phyloP scores from a whole-genome alignment of 2,797 vertebrate genomes.

The Cryptoblepharus egeriae region DNA sequence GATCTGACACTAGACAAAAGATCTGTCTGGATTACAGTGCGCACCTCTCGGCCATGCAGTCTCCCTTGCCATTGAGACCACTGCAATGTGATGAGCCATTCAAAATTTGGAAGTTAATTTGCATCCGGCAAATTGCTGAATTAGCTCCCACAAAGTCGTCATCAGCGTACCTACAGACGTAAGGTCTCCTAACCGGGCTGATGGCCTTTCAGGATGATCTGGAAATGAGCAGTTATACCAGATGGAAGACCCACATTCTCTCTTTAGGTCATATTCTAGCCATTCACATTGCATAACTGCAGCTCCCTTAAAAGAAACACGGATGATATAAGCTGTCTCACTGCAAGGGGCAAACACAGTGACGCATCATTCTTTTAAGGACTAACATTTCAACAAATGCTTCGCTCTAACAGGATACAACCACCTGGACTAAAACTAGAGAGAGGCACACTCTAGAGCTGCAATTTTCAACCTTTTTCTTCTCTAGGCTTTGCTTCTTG shows the following conservation, averaged over 20 bases:
- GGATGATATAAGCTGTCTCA: constrained; percentile 30
- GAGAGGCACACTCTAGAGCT: neutral
- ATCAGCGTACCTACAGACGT: constrained; percentile 37
- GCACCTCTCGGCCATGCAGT: constrained; percentile 22
- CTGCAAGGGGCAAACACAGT: constrained; percentile 39
- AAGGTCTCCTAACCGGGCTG: constrained; percentile 48
- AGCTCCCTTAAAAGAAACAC: constrained; percentile 57
- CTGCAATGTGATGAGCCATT: constrained; percentile 10
- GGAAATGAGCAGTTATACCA: constrained; percentile 50
- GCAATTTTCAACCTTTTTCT: neutral
- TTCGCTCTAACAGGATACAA: constrained; percentile 12
- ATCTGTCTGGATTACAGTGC: constrained; percentile 32
- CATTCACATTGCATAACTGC: constrained; percentile 46
- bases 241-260: constrained; percentile 42
- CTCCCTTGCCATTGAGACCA: constrained; percentile 6
- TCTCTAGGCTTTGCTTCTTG: too few relatives aligned
- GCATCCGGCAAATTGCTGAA: constrained; percentile 54
- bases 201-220: constrained; percentile 48
- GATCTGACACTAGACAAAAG: constrained; percentile 33
- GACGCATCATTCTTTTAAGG: constrained; percentile 33
- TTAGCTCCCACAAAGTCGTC: constrained; percentile 39
- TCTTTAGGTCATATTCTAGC: constrained; percentile 35
- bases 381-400: constrained; percentile 30
- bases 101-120: constrained; percentile 50
- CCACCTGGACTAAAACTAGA: neutral